Percentiles rank a stretch among this genome's conserved stretches.
These are phyloP conservation scores for Ptychobarbus kaznakovi DNA, from an alignment of 2,797 vertebrate species.

Conservation along the genomic window DNA sequence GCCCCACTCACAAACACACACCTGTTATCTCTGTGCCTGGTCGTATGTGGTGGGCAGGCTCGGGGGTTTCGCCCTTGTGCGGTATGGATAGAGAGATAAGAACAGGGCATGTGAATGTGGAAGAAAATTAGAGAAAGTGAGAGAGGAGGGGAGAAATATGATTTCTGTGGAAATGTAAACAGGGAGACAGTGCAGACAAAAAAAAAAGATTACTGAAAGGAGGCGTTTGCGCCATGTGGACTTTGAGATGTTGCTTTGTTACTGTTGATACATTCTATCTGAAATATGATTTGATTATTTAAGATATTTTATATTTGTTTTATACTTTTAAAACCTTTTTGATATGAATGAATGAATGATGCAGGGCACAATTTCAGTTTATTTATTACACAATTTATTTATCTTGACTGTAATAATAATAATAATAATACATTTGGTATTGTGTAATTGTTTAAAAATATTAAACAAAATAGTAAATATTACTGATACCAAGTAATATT, in stretches of 20 bases:
- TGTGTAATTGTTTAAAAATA: not conserved
- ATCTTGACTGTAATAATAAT: not conserved
- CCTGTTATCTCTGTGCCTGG: slow-evolving; percentile 56
- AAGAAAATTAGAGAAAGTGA: slow-evolving; percentile 46
- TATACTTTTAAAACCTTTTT: not conserved
- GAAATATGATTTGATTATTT: not conserved
- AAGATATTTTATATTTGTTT: not conserved
- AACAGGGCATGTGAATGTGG: slow-evolving; percentile 31
- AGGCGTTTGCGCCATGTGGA: not conserved
- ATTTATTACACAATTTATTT: too few relatives aligned
- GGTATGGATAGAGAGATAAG: slow-evolving; percentile 56
- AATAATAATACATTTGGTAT: not conserved
- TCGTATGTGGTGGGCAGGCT: slow-evolving; percentile 45
- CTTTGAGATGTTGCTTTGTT: not conserved
- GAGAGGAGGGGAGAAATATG: slow-evolving; percentile 62
- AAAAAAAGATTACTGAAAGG: slow-evolving; percentile 46
- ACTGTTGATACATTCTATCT: not conserved
- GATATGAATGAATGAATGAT: too few relatives aligned
- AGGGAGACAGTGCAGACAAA: not conserved
- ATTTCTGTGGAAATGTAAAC: slow-evolving; percentile 62
- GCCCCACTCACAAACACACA: slow-evolving; percentile 52
- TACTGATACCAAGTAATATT: not conserved
- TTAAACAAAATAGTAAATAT: not conserved
- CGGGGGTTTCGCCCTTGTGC: slow-evolving; percentile 46
- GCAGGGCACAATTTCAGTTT: not conserved